Conservation (phyloP, 2,113 vertebrate species). For the Polypterus bichir region DNA sequence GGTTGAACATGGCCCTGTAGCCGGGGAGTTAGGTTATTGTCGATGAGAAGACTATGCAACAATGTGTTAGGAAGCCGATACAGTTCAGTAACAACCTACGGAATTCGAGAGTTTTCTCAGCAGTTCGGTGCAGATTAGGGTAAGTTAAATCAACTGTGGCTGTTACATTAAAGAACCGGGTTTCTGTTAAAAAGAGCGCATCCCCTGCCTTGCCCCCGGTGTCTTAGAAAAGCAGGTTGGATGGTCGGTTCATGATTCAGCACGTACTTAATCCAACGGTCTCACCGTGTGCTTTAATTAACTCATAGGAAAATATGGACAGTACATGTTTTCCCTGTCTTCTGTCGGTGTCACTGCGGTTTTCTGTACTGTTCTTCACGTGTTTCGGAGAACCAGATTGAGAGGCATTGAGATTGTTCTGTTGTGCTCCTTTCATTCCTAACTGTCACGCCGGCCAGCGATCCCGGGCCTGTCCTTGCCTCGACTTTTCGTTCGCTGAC, state of each 20-base stretch:
- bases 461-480: background rate
- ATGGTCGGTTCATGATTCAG: background rate
- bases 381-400: background rate
- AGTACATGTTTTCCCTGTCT: background rate
- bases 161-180: too few species aligned
- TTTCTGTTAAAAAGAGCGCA: background rate
- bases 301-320: background rate
- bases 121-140: conserved; percentile 26
- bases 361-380: background rate
- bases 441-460: background rate
- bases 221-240: background rate
- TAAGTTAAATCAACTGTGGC: conserved; percentile 18
- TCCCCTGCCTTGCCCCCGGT: background rate
- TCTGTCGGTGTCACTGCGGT: background rate
- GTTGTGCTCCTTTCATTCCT: background rate
- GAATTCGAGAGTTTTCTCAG: conserved; percentile 19
- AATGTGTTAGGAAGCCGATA: conserved; percentile 43
- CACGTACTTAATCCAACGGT: background rate
- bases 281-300: background rate
- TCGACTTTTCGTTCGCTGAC: too few species aligned
- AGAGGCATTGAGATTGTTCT: background rate
- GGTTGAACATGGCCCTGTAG: conserved; percentile 38
- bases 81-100: conserved; percentile 25
- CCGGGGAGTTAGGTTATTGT: conserved; percentile 27
- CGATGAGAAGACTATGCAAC: conserved; percentile 44